Evolutionary conservation across 2,888 invertebrate species (phyloP).

Genomic region (Cynaeus angustus): DNA sequence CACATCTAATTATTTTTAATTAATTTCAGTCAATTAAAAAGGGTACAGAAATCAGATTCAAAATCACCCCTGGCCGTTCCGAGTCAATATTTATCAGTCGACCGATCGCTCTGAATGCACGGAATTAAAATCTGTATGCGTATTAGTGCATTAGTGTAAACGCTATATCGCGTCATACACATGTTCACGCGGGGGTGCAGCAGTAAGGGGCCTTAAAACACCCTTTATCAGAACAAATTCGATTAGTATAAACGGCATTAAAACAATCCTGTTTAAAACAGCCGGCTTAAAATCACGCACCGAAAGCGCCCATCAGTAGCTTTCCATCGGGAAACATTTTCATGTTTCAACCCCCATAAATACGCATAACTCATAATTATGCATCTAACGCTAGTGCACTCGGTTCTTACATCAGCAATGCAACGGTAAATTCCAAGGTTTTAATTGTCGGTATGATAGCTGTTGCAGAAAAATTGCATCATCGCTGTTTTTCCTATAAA

Average conservation of each 20-base stretch:
- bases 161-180: constrained; percentile 68
- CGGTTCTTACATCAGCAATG: constrained; percentile 12
- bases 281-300: constrained; percentile 29
- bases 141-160: constrained; percentile 67
- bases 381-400: constrained; percentile 7
- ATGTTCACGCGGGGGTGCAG: constrained; percentile 59
- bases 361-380: too few species aligned
- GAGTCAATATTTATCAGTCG: constrained; percentile 70
- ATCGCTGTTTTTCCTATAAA: constrained; percentile 26
- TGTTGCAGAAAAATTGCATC: constrained; percentile 23
- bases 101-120: constrained; percentile 69
- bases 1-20: constrained; percentile 40
- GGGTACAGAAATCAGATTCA: constrained; percentile 47
- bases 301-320: too few species aligned
- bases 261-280: constrained; percentile 75
- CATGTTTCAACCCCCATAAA: too few species aligned
- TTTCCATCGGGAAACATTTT: constrained; percentile 2
- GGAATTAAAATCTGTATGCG: constrained; percentile 68
- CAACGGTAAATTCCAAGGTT: constrained; percentile 1
- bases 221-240: constrained; percentile 73
- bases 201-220: constrained; percentile 55
- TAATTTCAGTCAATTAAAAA: constrained; percentile 46
- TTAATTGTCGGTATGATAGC: not conserved
- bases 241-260: constrained; percentile 76
- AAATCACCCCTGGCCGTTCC: constrained; percentile 66